A percentile compares a stretch with the other conserved stretches of the same genome.
Evolutionary conservation across 1,140 invertebrate species (phyloP).

Genomic region (Manduca sexta): DNA sequence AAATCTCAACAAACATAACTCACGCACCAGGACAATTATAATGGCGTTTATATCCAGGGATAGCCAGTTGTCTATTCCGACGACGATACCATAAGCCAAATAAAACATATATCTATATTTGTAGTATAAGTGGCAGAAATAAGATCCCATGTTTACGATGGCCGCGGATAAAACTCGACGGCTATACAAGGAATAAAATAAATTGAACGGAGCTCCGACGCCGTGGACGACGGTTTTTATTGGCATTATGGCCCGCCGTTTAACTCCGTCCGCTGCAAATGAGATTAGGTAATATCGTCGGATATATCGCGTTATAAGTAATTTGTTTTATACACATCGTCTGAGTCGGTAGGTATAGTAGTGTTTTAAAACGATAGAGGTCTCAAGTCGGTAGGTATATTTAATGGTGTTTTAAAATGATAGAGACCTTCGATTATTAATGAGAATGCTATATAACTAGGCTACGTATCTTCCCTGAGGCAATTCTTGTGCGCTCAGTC

Average conservation of each 20-base stretch:
- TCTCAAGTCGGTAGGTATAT: no score
- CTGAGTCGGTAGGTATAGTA: no score
- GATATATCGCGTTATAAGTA: neutral
- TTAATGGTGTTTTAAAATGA: no score
- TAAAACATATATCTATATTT: slow-evolving; percentile 1
- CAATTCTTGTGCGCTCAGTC: no score
- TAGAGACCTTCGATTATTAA: no score
- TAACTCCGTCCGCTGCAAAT: slow-evolving; percentile 4
- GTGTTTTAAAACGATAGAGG: no score
- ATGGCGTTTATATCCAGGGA: no score
- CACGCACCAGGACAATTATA: no score
- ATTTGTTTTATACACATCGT: no score
- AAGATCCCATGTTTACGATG: slow-evolving; percentile 21
- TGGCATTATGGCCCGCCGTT: slow-evolving; percentile 13
- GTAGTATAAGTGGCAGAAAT: slow-evolving; percentile 9
- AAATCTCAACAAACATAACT: no score
- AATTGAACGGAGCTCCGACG: slow-evolving; percentile 22
- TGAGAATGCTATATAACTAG: no score
- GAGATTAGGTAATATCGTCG: slow-evolving; percentile 1
- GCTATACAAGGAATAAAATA: slow-evolving; percentile 28
- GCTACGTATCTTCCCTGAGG: no score
- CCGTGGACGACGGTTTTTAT: slow-evolving; percentile 4
- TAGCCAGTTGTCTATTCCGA: neutral
- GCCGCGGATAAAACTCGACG: slow-evolving; percentile 1
- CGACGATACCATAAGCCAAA: neutral